Percentiles rank a stretch among this genome's conserved stretches.
These are phyloP conservation scores for Bungarus multicinctus DNA, from an alignment of 2,113 vertebrate genomes.

Conservation along the genomic window DNA sequence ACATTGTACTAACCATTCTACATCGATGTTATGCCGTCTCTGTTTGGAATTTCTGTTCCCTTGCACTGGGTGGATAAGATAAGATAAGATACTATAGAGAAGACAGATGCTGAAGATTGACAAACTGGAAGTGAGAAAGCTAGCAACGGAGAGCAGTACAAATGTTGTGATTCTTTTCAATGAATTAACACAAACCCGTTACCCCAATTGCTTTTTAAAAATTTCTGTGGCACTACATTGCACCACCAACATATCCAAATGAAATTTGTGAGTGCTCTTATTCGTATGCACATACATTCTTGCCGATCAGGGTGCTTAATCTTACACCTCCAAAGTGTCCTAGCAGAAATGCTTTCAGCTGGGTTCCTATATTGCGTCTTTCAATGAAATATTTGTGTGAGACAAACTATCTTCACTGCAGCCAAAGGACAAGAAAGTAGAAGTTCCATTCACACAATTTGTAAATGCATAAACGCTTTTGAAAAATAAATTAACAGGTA, in stretches of 20 bases:
- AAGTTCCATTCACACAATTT: background rate
- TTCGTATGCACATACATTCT: background rate
- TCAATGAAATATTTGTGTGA: conserved; percentile 30
- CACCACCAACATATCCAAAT: background rate
- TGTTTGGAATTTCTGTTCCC: background rate
- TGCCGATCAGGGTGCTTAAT: background rate
- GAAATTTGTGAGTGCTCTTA: background rate
- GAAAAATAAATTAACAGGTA: background rate
- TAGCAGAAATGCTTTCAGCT: conserved; percentile 24
- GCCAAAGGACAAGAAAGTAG: background rate
- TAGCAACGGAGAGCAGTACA: background rate
- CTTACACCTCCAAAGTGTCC: background rate
- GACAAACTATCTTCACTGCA: conserved; percentile 10
- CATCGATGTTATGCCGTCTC: background rate
- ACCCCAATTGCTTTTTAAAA: background rate
- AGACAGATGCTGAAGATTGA: background rate
- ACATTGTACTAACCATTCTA: background rate
- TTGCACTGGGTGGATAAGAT: background rate
- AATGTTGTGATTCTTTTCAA: background rate
- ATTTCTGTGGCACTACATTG: background rate
- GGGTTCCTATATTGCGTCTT: conserved; percentile 16
- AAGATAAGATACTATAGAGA: background rate
- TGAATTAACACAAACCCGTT: background rate
- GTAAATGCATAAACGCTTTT: background rate
- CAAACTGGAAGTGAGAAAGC: background rate